Base-by-base conservation (phyloP, 2,888 invertebrate genomes). In the Zygaena filipendulae region DNA sequence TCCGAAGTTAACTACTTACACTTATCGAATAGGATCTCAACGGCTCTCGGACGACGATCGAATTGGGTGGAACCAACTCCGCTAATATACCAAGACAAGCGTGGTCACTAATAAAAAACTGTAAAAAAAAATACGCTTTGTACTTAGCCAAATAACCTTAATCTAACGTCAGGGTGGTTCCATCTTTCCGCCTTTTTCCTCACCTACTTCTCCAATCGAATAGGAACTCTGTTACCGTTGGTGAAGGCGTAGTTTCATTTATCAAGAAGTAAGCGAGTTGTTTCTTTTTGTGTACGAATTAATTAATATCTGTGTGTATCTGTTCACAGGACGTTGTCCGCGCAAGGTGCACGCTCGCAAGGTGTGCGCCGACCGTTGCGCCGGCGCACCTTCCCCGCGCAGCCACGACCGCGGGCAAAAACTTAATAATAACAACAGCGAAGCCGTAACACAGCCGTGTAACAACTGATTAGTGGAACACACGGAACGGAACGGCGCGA, bases 291-390 rank as follows among this genome's bases (percentile, higher is more conserved):
- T 13, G 22, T 30, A 32, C 27, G 35, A 29, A 36, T 45, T 56
- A 54, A 56, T 52, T 59, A 63, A 63, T 75, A 74, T 71, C 71
- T 69, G 61, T 59, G 53, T 49, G 55, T 69, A 71, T 71, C 68
- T 58, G 57, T 47, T 49, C 55, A 52, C 59, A 45, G 50, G 38
- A 45, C 48, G 48, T 48, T 47, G 58, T 53, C 47, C 45, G 46
- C 70, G 77, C 79, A 77, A 79, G 79, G 79, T 79, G 72, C 45
- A 29, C 42, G 1, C 6, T 27, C 42, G 74, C 79, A 79, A 79
- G 77, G 79, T 77, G 77, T 52, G 37, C 50, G 38, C 40, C 45
- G 72, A 68, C 77, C 72, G 75, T 75, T 75, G 71, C 43, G 49
- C 45, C 36, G 37, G 47, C 40, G 57, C 40, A n/a, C n/a, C n/a